A percentile compares a stretch with the other conserved stretches of the same genome.
phyloP scores from a whole-genome alignment of 1,140 invertebrate species.

The Vanessa atalanta region DNA sequence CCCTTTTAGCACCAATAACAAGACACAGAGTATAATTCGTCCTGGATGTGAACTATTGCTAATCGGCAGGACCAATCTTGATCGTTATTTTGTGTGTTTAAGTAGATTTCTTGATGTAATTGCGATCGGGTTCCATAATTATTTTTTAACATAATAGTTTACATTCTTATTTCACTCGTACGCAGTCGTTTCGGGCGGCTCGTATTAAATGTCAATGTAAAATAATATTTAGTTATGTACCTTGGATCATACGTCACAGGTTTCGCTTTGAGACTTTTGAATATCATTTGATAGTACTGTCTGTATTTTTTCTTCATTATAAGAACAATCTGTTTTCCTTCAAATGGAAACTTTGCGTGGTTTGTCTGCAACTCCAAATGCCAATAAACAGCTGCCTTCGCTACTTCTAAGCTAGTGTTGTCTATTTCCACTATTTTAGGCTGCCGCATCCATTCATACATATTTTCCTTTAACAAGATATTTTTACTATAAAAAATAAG shows the following conservation, averaged over 20 bases:
- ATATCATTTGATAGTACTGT: slow-evolving; percentile 76
- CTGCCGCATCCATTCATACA: slow-evolving; percentile 76
- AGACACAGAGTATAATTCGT: no score
- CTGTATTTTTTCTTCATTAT: slow-evolving; percentile 78
- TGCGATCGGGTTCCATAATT: no score
- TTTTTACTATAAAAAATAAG: neutral
- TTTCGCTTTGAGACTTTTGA: slow-evolving; percentile 73
- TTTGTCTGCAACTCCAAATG: slow-evolving; percentile 58
- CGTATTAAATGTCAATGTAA: neutral
- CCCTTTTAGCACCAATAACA: no score
- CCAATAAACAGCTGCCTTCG: slow-evolving; percentile 71
- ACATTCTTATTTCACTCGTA: no score
- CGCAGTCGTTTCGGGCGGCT: no score
- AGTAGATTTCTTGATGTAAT: no score
- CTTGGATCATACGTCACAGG: slow-evolving; percentile 73
- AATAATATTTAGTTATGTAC: slow-evolving; percentile 37
- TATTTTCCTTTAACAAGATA: slow-evolving; percentile 58
- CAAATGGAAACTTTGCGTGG: slow-evolving; percentile 63
- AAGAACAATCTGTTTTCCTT: slow-evolving; percentile 73
- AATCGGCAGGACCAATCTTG: no score
- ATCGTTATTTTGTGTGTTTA: no score
- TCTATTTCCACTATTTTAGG: slow-evolving; percentile 75
- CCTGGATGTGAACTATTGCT: no score
- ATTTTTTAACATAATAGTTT: no score
- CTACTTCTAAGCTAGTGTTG: slow-evolving; percentile 69